Evolutionary conservation across 2,888 invertebrate species (phyloP), one percentile per base, ranked within the genome.

Genomic region (Drosophila eohydei): DNA sequence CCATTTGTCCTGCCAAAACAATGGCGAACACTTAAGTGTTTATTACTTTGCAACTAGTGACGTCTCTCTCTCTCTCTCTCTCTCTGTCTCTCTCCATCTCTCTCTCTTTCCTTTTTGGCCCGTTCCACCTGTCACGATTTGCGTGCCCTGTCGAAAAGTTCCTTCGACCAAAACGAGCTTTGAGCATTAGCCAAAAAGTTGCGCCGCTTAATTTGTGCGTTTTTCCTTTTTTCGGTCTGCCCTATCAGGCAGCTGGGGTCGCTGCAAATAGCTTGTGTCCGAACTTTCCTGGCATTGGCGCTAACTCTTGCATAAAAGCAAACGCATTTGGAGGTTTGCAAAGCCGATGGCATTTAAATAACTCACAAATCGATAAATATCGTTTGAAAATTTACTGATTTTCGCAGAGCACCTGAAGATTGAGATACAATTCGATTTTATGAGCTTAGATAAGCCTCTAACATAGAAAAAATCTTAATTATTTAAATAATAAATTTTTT

Each of bases 101-200:
- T 7, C 16, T n/a, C 21, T 38, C 28, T 12, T 8, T 32, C 11
- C 14, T 8, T 11, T 4, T 41, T 4, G 34, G 34, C 36, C 40
- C 40, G 21, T 2, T 46, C 50, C 43, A 68, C 64, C 68, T 73
- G 59, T 52, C 32, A 52, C 52, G 46, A 57, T 69, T 70, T 40
- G 64, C 77, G 62, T 66, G 74, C 65, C 62, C 63, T 52, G 61
- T 41, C 60, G 28, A 57, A 81, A 81, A 81, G 72, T 78, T 81
- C 50, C 36, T 65, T 69, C 56, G 52, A 62, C 46, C 76, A 61
- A 56, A 73, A 69, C 59, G 62, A 76, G 76, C 76, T 76, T 71
- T 83, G 66, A 74, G 68, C 78, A 82, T 83, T 72, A 81, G 83
- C 78, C 70, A 63, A 75, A 83, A 83, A 82, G 52, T 80, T 75